Percentiles rank a stretch among this genome's conserved stretches.
These are phyloP conservation scores for Thalassoma bifasciatum DNA, from an alignment of 2,113 vertebrate species.

Conservation along the genomic window DNA sequence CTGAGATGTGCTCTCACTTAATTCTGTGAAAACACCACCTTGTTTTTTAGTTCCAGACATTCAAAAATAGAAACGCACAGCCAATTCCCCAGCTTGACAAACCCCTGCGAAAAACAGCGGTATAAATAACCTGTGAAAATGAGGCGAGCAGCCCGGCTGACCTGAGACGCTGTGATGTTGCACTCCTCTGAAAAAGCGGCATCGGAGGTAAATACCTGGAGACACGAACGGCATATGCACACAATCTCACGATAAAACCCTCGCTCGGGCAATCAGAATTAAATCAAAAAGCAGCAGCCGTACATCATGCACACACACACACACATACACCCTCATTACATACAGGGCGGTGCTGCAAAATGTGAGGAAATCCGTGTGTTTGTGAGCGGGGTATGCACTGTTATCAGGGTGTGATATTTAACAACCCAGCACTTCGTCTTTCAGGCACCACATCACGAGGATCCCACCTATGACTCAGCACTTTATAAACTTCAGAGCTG, in stretches of 20 bases:
- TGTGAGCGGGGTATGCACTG: constrained; percentile 66
- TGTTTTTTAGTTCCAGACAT: constrained; percentile 1
- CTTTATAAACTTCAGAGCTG: constrained; percentile 40
- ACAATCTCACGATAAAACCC: no score
- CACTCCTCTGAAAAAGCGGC: constrained; percentile 67
- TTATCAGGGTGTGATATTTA: constrained; percentile 68
- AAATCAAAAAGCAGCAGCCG: not conserved
- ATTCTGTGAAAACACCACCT: constrained; percentile 38
- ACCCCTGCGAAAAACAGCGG: not conserved
- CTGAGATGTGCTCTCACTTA: constrained; percentile 17
- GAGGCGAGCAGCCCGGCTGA: constrained; percentile 14
- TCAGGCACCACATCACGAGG: constrained; percentile 60
- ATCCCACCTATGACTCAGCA: constrained; percentile 67
- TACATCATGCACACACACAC: constrained; percentile 5
- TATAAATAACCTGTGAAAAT: constrained; percentile 50
- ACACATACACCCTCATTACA: constrained; percentile 34
- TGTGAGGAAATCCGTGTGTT: constrained; percentile 68
- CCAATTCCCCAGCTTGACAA: constrained; percentile 14
- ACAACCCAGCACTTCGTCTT: constrained; percentile 53
- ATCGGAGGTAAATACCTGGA: constrained; percentile 61
- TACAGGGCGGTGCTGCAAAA: constrained; percentile 39
- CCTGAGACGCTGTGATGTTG: constrained; percentile 61
- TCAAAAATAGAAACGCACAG: constrained; percentile 27
- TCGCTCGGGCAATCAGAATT: not conserved
- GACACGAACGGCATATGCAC: not conserved